Evolutionary conservation across 2,888 invertebrate species (phyloP), one percentile per base, ranked within the genome.

Genomic region (Drosophila ezoana): DNA sequence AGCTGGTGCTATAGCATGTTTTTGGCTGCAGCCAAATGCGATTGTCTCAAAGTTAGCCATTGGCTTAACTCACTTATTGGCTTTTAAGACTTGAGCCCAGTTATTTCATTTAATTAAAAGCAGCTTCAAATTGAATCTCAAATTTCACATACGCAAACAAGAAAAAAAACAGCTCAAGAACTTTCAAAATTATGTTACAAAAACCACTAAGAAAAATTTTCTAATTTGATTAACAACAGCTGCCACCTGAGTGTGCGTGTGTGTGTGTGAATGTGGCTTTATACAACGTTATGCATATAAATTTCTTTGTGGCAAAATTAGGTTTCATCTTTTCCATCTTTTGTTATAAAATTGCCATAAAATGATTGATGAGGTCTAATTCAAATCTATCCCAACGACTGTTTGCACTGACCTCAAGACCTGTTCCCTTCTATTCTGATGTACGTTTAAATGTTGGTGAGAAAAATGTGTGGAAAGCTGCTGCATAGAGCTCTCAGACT

Each of bases 1-100:
- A 18, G 10, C 52, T 43, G 61, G 20, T 43, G 58, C 14, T 51
- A 28, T 16, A 13, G 16, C 13, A 10, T 28, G 23, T 8, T 33
- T 48, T 37, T 45, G 64, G 41, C 40, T 59, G 37, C 43, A n/a
- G 35, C 38, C 23, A 40, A 43, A 63, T 52, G 59, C 56, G 44
- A 70, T 67, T 74, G 53, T 54, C 53, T 41, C 23, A 18, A 68
- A 68, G 43, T 60, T 60, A 45, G 41, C 43, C 65, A 52, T 57
- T 47, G 69, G 62, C 69, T 77, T 63, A 78, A 78, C 57, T 54
- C 65, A 66, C 66, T 76, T 73, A 73, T 77, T 77, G 70, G 60
- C 73, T 60, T 37, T 49, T 37, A 49, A 45, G 66, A 58, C 57
- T 59, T 59, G 41, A 57, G 59, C 57, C 40, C 56, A 48, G 44